Evolutionary conservation across 2,797 vertebrate species (phyloP).

Genomic region (Eutrigla gurnardus): DNA sequence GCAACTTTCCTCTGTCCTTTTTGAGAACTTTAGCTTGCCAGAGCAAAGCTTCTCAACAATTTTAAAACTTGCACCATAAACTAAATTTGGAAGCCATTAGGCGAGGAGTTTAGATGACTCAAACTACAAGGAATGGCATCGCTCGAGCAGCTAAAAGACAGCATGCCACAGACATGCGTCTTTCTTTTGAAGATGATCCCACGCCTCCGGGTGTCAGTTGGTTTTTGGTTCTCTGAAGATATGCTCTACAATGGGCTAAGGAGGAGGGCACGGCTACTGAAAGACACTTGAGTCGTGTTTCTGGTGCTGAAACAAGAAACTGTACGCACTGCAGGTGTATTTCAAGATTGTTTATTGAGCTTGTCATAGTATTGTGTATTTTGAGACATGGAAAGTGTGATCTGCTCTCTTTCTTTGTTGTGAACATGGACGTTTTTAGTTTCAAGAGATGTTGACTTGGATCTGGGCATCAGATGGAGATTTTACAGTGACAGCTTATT

Average conservation of each 20-base stretch:
- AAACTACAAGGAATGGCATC: conserved; percentile 64
- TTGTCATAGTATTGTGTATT: conserved; percentile 47
- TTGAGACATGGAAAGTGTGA: conserved; percentile 31
- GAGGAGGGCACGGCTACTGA: conserved; percentile 15
- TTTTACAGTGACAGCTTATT: conserved; percentile 16
- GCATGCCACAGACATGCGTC: conserved; percentile 63
- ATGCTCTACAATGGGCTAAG: conserved; percentile 51
- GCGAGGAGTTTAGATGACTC: conserved; percentile 57
- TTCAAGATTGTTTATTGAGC: conserved; percentile 53
- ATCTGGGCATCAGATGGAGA: conserved; percentile 13
- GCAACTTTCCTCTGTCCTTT: conserved; percentile 24
- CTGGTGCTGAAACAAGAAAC: conserved; percentile 50
- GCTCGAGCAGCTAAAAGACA: conserved; percentile 63
- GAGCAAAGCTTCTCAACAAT: conserved; percentile 41
- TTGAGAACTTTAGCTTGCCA: conserved; percentile 34
- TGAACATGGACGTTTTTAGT: not conserved
- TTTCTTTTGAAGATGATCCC: conserved; percentile 76
- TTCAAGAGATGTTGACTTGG: not conserved
- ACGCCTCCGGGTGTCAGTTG: conserved; percentile 69
- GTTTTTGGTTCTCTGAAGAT: conserved; percentile 63
- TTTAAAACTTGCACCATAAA: conserved; percentile 46
- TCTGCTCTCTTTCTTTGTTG: conserved; percentile 8
- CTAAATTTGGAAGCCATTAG: conserved; percentile 68
- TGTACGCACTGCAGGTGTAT: conserved; percentile 34
- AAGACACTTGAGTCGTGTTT: conserved; percentile 48